Evolutionary conservation across 2,888 invertebrate species (phyloP), one percentile per base, ranked within the genome.

Genomic region (Rhorus exstirpatorius): DNA sequence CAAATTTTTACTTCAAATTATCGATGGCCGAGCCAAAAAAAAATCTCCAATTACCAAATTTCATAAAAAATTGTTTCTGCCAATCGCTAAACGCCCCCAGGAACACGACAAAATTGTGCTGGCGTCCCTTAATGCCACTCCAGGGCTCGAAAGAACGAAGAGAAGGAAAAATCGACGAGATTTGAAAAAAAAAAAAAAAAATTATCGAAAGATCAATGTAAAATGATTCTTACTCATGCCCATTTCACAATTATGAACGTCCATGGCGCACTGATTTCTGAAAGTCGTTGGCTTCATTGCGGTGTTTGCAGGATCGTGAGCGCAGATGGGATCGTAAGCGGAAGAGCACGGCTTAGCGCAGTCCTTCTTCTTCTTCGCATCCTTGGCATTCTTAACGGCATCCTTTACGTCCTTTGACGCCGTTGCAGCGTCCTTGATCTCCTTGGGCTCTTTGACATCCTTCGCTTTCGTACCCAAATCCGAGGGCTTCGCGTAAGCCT

Each of bases 211-310:
- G 31, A 12, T 51, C 17, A 46, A 55, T 31, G n/a, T n/a, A n/a
- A n/a, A 53, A 53, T 8, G 24, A 60, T 26, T 21, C 95, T 94
- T 91, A 96, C 96, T 94, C 60, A 94, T 94, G 87, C 94, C 94
- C 87, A 95, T 93, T 88, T 96, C 95, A 92, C 96, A 96, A 87
- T 96, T 96, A 90, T 95, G 94, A 86, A 95, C 95, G 81, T 94
- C 94, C 92, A 96, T 92, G 58, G 95, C 95, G 89, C 96, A 96
- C 83, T 94, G 94, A 88, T 93, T 95, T 83, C 95, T 95, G 85
- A 96, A 96, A 0, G 95, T 95, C 89, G 92, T 94, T 91, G 89
- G 94, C 44, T 92, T 93, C 41, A 85, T 84, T 88, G 79, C 95
- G 93, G 84, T 93, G 65, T 92, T 94, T 0, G 94, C 94, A 6